These are phyloP conservation scores for Brachyhypopomus occidentalis DNA, from an alignment of 2,113 vertebrate species.

Conservation along the genomic window DNA sequence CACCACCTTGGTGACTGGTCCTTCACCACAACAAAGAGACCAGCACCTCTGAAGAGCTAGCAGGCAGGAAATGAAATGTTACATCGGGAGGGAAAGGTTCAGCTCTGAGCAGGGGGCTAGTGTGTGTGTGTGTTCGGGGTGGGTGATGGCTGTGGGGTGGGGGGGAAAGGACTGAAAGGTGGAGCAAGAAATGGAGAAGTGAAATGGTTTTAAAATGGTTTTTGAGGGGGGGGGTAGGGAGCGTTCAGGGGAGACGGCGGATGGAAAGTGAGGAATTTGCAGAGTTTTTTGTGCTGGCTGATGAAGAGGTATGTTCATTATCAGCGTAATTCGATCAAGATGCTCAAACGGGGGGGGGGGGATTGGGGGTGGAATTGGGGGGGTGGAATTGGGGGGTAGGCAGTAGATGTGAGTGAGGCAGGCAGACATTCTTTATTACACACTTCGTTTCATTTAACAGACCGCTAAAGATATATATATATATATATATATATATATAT, in stretches of 20 bases:
- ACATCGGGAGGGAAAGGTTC: constrained; percentile 70
- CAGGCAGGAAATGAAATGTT: constrained; percentile 79
- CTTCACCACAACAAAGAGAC: constrained; percentile 74
- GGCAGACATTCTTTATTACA: constrained; percentile 54
- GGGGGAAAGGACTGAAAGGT: constrained; percentile 47
- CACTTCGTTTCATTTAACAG: constrained; percentile 62
- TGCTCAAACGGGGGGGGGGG: no score
- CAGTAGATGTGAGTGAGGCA: not conserved
- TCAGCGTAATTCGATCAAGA: constrained; percentile 63
- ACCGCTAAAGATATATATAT: constrained; percentile 50
- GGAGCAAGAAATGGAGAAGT: constrained; percentile 47
- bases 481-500: constrained; percentile 34
- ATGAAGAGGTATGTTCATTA: constrained; percentile 63
- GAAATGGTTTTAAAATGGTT: constrained; percentile 54
- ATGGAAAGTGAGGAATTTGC: constrained; percentile 57
- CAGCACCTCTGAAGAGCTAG: constrained; percentile 66
- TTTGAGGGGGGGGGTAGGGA: no score
- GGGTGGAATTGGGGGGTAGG: no score
- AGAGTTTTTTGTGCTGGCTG: constrained; percentile 52
- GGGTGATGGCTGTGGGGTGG: not conserved
- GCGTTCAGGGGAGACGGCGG: no score
- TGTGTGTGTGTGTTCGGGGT: not conserved
- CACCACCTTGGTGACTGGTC: constrained; percentile 70
- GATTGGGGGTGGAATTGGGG: no score
- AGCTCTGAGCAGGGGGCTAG: constrained; percentile 46